phyloP scores from a whole-genome alignment of 2,113 vertebrate genomes.

The Tor tambroides region DNA sequence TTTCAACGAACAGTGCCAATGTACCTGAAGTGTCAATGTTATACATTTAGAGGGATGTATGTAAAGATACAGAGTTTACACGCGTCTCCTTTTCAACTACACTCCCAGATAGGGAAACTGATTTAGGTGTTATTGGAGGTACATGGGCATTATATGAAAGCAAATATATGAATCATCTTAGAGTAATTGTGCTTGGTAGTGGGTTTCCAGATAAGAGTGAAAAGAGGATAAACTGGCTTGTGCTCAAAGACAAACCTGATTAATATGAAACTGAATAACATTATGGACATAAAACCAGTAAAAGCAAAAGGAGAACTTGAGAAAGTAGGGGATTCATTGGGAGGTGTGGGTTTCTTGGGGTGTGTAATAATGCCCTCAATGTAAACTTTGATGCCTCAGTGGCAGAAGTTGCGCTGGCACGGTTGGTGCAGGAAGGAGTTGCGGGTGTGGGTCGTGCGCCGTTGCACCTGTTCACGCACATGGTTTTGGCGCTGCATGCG shows the following conservation, averaged over 20 bases:
- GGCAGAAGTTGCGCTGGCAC: constrained; percentile 90
- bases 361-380: constrained; percentile 68
- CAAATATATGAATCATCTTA: background rate
- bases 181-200: constrained; percentile 25
- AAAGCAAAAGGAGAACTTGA: background rate
- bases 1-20: background rate
- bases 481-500: constrained; percentile 93
- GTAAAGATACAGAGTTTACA: background rate
- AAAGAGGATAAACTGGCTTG: constrained; percentile 2
- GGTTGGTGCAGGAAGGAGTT: constrained; percentile 92
- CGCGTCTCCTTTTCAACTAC: background rate
- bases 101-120: background rate
- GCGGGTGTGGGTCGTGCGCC: constrained; percentile 73
- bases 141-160: background rate
- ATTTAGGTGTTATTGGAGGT: background rate
- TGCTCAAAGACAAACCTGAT: constrained; percentile 13
- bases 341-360: background rate
- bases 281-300: background rate
- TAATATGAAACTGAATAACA: background rate
- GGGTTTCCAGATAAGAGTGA: background rate
- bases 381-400: constrained; percentile 80
- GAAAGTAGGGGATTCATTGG: constrained; percentile 1
- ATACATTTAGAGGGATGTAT: background rate
- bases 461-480: constrained; percentile 82
- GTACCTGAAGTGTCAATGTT: background rate